Evolutionary conservation across 2,888 invertebrate genomes (phyloP).

Genomic region (Pogonocherus hispidulus): DNA sequence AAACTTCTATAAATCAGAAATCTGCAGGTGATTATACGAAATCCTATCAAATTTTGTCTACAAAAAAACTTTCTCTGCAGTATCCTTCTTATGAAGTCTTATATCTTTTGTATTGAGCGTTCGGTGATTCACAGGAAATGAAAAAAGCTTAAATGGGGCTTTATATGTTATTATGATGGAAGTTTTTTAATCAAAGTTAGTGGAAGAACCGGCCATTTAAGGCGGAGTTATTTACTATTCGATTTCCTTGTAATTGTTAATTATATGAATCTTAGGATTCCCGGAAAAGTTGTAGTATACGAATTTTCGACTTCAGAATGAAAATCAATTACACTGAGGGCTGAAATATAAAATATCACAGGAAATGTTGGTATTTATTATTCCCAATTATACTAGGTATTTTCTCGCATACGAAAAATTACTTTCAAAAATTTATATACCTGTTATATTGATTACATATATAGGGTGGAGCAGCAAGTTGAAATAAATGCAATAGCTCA

Average conservation of each 20-base stretch:
- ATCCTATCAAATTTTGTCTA: too few relatives aligned
- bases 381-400: too few relatives aligned
- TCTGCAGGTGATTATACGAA: too few relatives aligned
- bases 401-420: too few relatives aligned
- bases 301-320: neutral
- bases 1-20: too few relatives aligned
- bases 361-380: too few relatives aligned
- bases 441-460: too few relatives aligned
- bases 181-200: slow-evolving; percentile 6
- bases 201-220: neutral
- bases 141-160: slow-evolving; percentile 1
- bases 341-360: too few relatives aligned
- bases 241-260: neutral
- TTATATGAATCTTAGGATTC: neutral
- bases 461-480: too few relatives aligned
- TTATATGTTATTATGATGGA: slow-evolving; percentile 2
- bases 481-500: too few relatives aligned
- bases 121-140: slow-evolving; percentile 2
- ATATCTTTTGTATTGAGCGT: neutral
- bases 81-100: neutral
- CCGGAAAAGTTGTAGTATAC: neutral
- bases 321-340: too few relatives aligned
- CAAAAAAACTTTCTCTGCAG: neutral
- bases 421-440: too few relatives aligned
- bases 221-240: neutral